Evolutionary conservation across 2,888 invertebrate species (phyloP).

Genomic region (Craniophora ligustri): DNA sequence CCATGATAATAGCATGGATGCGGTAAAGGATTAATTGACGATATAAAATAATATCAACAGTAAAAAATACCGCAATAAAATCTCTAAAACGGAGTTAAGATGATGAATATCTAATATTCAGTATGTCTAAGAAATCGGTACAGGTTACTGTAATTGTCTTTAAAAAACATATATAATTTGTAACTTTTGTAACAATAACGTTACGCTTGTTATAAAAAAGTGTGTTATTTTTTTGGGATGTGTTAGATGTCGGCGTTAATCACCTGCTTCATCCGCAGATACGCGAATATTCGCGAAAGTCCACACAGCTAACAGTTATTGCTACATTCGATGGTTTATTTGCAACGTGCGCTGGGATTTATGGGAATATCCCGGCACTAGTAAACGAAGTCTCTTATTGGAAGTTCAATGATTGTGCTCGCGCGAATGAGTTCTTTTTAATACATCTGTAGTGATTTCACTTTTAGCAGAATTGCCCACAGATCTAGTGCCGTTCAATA

Average conservation of each 20-base stretch:
- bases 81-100: no score
- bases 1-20: no score
- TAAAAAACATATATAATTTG: no score
- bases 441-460: neutral
- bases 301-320: conserved; percentile 69
- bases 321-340: conserved; percentile 53
- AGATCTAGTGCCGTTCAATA: no score
- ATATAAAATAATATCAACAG: no score
- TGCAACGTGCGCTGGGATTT: conserved; percentile 24
- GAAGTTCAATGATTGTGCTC: neutral
- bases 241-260: conserved; percentile 72
- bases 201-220: no score
- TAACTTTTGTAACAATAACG: no score
- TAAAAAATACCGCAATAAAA: no score
- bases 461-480: neutral
- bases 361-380: conserved; percentile 24
- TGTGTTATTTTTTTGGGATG: conserved; percentile 51
- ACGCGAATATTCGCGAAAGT: conserved; percentile 57
- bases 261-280: conserved; percentile 66
- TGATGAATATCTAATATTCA: no score
- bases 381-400: conserved; percentile 1
- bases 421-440: neutral
- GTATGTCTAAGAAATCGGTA: no score
- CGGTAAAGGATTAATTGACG: no score
- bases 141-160: no score